phyloP scores from a whole-genome alignment of 2,113 vertebrate species.

The Abramis brama region DNA sequence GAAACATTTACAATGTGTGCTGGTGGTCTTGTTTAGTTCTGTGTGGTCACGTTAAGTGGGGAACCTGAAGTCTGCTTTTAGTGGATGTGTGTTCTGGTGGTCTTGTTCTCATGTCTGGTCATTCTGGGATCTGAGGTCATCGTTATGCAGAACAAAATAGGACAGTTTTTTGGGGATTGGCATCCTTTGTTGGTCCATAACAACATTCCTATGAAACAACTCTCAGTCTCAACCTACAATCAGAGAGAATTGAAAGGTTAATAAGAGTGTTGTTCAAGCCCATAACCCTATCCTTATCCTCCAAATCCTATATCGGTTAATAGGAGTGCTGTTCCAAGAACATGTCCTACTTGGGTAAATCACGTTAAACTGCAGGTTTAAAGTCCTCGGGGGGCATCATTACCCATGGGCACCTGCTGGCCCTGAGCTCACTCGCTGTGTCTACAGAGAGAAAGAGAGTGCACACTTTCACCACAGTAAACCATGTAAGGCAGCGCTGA shows the following conservation, averaged over 20 bases:
- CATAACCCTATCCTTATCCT: background rate
- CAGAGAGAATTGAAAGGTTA: background rate
- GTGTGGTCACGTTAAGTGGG: background rate
- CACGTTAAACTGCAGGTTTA: constrained; percentile 45
- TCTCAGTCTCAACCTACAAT: background rate
- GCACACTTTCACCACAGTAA: constrained; percentile 26
- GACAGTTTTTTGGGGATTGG: background rate
- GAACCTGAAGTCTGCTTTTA: background rate
- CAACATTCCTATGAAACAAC: background rate
- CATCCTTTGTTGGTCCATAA: background rate
- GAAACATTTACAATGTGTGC: background rate
- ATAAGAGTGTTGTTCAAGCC: background rate
- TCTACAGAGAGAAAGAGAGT: background rate
- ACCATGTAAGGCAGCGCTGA: constrained; percentile 59
- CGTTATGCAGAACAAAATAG: background rate
- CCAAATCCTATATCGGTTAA: background rate
- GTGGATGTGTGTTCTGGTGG: background rate
- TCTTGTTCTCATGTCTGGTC: background rate
- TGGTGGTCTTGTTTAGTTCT: constrained; percentile 24
- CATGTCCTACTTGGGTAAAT: constrained; percentile 7
- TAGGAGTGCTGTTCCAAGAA: background rate
- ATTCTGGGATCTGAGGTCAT: constrained; percentile 9
- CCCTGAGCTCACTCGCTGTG: background rate
- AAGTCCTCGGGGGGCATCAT: constrained; percentile 53
- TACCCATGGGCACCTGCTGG: constrained; percentile 38